Conservation (phyloP, 2,797 vertebrate genomes). For the Falco rusticolus region DNA sequence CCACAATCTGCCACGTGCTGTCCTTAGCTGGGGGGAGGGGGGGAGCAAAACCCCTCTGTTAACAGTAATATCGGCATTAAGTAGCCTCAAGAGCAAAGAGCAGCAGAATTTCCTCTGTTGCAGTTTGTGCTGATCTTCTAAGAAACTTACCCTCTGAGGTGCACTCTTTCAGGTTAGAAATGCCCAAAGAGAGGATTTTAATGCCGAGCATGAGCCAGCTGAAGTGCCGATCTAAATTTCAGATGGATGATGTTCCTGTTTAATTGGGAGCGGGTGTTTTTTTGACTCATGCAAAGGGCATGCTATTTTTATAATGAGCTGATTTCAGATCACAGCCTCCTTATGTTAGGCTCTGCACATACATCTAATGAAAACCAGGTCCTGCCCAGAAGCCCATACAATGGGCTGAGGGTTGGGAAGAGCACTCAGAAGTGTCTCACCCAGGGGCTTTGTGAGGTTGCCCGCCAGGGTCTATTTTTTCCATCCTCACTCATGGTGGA, state of each 20-base stretch:
- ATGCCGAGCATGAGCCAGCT: background rate
- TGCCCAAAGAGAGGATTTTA: background rate
- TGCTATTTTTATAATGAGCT: constrained; percentile 38
- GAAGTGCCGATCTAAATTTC: background rate
- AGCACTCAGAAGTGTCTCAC: background rate
- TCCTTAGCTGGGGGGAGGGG: background rate
- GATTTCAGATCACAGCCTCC: constrained; percentile 41
- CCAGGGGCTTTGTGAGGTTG: constrained; percentile 19
- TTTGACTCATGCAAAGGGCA: constrained; percentile 43
- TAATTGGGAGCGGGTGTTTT: constrained; percentile 49
- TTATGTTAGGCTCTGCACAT: background rate
- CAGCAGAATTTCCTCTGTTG: background rate
- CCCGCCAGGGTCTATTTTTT: constrained; percentile 63
- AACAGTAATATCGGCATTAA: background rate
- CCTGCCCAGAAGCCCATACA: background rate
- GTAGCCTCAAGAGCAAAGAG: background rate
- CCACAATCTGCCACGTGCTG: fast-evolving
- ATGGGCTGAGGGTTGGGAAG: background rate
- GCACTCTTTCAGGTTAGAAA: background rate
- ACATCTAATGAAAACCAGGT: constrained; percentile 57
- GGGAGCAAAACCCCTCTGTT: background rate
- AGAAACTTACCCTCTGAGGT: background rate
- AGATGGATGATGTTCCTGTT: background rate
- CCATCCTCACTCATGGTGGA: constrained; percentile 50
- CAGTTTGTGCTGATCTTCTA: background rate